phyloP scores from a whole-genome alignment of 2,888 invertebrate species.

The Artemia sp. region DNA sequence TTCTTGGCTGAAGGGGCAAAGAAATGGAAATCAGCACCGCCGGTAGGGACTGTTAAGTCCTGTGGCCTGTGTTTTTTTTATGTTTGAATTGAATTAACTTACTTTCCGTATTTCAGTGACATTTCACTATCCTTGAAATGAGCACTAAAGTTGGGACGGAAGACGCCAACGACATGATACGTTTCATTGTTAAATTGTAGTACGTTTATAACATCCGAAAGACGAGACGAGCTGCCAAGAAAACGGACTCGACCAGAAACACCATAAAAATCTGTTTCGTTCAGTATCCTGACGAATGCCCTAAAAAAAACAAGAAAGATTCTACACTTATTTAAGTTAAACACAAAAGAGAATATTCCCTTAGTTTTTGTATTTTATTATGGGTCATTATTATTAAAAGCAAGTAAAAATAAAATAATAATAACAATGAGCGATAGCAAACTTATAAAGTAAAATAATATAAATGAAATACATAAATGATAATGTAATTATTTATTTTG shows the following conservation, averaged over 20 bases:
- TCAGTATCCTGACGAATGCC: constrained; percentile 43
- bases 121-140: constrained; percentile 10
- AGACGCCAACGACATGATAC: constrained; percentile 39
- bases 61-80: background rate
- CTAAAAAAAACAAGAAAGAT: constrained; percentile 32
- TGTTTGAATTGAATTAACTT: background rate
- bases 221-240: constrained; percentile 46
- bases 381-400: too few species aligned
- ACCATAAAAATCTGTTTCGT: constrained; percentile 50
- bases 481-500: too few species aligned
- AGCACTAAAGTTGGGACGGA: constrained; percentile 34
- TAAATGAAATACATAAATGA: too few species aligned
- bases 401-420: too few species aligned
- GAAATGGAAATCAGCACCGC: background rate
- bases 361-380: too few species aligned
- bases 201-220: constrained; percentile 31
- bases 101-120: constrained; percentile 5
- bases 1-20: background rate
- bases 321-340: too few species aligned
- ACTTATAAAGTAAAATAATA: too few species aligned
- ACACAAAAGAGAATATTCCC: too few species aligned
- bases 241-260: constrained; percentile 56
- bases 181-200: constrained; percentile 31
- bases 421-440: too few species aligned
- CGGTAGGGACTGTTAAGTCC: too few species aligned